Conservation (phyloP, 2,888 invertebrate species). For the Chymomyza procnemis region DNA sequence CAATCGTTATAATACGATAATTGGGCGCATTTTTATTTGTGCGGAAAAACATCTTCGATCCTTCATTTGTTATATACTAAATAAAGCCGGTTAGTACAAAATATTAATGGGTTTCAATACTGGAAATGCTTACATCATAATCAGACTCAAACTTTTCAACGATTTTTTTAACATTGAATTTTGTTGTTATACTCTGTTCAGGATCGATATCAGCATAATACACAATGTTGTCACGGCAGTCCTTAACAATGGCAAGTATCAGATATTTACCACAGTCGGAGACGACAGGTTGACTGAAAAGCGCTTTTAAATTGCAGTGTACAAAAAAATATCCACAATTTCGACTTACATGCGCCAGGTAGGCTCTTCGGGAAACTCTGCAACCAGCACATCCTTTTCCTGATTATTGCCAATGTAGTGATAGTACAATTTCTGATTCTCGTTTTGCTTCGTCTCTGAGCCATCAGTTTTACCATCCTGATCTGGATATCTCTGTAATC, state of each 20-base stretch:
- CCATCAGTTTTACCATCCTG: slow-evolving; percentile 92
- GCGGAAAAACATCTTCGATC: slow-evolving; percentile 88
- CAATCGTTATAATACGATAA: slow-evolving; percentile 91
- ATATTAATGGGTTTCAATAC: not conserved
- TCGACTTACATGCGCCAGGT: slow-evolving; percentile 89
- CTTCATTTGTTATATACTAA: slow-evolving; percentile 94
- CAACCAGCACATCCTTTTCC: slow-evolving; percentile 89
- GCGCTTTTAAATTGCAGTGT: not conserved
- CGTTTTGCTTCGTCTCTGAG: slow-evolving; percentile 91
- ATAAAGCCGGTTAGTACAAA: slow-evolving; percentile 44
- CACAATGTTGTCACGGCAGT: slow-evolving; percentile 94
- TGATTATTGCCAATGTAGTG: slow-evolving; percentile 93
- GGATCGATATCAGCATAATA: slow-evolving; percentile 89
- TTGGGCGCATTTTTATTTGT: slow-evolving; percentile 97
- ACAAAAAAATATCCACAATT: slow-evolving; percentile 11
- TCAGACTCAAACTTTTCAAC: slow-evolving; percentile 95
- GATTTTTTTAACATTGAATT: slow-evolving; percentile 86
- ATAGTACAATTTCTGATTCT: slow-evolving; percentile 96
- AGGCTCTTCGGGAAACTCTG: slow-evolving; percentile 94
- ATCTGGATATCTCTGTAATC: slow-evolving; percentile 86
- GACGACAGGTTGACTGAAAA: slow-evolving; percentile 87
- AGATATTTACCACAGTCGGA: slow-evolving; percentile 95
- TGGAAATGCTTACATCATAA: slow-evolving; percentile 85
- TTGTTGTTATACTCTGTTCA: slow-evolving; percentile 82
- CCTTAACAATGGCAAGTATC: slow-evolving; percentile 89